Base-by-base conservation (phyloP, 2,888 invertebrate species). In the Cantharis flavilabris region DNA sequence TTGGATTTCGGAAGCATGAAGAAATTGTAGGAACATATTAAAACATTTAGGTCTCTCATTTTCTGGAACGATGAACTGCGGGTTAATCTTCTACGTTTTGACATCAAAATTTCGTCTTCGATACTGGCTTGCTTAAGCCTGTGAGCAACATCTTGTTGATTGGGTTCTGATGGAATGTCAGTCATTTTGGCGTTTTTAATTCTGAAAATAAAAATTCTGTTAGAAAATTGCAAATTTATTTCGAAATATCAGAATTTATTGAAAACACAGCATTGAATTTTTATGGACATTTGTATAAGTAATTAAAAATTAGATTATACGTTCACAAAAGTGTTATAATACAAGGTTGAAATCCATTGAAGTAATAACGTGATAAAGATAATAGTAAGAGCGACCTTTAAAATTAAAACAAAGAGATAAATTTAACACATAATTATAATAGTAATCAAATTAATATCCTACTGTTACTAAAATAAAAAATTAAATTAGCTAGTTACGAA, bases 11-110 rank as follows among this genome's bases (percentile, higher is more conserved):
- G 87, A 1, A 88, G 80, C 20, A 87, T 81, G 82, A 82, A 85
- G 80, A 83, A 87, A 76, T 87, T 86, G 74, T 87, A 87, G 7
- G 86, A 84, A 78, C 87, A 88, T 14, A 88, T 86, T 82, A 84
- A 86, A n/a, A 81, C 83, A 83, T 87, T 87, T 83, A 87, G 85
- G 65, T 84, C 83, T 69, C 80, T 84, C 76, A 88, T 85, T 73
- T 85, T 86, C 23, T 87, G 86, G 30, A 88, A 82, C 7, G 87
- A 87, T 2, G 85, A 80, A 10, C 84, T 84, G 9, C 87, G 81
- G 16, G 83, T 84, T 33, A 87, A 82, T 9, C 65, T 20, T 67
- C 26, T n/a, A n/a, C 65, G 14, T 67, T 67, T 67, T 3, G 65
- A 20, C 65, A 23, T 67, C 13, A 67, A 67, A 20, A 23, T 67